These are phyloP conservation scores for Cryptophagus acutangulus DNA, from an alignment of 2,888 invertebrate genomes.

Conservation along the genomic window DNA sequence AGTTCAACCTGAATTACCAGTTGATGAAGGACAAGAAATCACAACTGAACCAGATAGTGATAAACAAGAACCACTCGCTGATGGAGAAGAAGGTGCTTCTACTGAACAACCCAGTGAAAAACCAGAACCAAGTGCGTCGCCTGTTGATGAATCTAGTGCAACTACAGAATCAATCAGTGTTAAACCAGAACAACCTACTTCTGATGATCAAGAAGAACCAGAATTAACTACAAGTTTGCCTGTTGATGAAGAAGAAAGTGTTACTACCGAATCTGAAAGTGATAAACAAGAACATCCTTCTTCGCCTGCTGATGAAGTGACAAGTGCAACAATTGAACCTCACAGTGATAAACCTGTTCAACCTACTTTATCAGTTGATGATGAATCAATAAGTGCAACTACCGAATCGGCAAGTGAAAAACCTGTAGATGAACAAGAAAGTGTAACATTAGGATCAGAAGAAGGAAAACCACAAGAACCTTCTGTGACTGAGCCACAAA, in stretches of 20 bases:
- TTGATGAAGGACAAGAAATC: conserved; percentile 9
- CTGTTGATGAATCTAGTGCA: not conserved
- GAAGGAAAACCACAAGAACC: not conserved
- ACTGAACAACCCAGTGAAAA: conserved; percentile 7
- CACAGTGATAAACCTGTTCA: no score
- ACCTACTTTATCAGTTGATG: no score
- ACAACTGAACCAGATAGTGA: conserved; percentile 2
- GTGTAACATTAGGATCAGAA: conserved; percentile 2
- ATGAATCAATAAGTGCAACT: no score
- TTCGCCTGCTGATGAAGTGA: no score
- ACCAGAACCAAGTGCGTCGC: not conserved
- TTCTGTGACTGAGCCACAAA: not conserved
- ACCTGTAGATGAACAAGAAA: conserved; percentile 10
- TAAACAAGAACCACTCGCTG: not conserved
- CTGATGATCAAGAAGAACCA: conserved; percentile 4
- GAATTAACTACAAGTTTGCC: not conserved
- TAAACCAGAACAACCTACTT: conserved; percentile 1
- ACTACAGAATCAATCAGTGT: not conserved
- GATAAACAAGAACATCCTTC: conserved; percentile 3
- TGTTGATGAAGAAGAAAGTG: not conserved
- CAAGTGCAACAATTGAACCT: no score
- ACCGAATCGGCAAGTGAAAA: no score
- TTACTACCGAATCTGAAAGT: not conserved
- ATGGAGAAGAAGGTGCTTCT: no score
- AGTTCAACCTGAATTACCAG: conserved; percentile 3